Evolutionary conservation across 2,888 invertebrate species (phyloP).

Genomic region (Yponomeuta malinellus): DNA sequence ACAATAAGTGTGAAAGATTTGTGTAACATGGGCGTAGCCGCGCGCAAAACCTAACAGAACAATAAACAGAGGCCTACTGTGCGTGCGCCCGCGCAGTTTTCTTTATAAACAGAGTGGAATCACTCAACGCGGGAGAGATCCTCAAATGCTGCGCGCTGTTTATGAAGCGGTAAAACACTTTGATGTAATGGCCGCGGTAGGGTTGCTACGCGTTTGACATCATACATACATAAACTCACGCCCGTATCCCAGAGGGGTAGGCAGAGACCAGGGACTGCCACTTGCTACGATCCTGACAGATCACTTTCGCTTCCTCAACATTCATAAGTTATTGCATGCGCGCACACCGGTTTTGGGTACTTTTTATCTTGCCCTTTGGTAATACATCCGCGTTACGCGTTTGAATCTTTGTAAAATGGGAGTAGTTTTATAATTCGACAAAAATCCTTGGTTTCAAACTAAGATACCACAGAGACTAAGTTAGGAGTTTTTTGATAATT

Average conservation of each 20-base stretch:
- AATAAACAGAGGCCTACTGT: slow-evolving; percentile 3
- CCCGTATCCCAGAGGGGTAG: too few relatives aligned
- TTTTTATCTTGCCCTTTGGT: too few relatives aligned
- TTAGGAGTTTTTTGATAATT: too few relatives aligned
- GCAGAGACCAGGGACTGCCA: too few relatives aligned
- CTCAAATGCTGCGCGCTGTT: slow-evolving; percentile 3
- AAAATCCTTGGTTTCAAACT: too few relatives aligned
- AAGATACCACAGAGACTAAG: too few relatives aligned
- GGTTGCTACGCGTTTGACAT: background rate
- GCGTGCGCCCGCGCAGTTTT: slow-evolving; percentile 8
- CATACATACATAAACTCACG: background rate
- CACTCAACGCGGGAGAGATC: background rate
- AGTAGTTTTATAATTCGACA: background rate
- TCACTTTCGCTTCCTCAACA: too few relatives aligned
- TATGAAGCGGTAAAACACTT: slow-evolving; percentile 6
- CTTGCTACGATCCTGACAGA: too few relatives aligned
- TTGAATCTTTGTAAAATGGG: background rate
- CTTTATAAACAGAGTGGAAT: slow-evolving; percentile 12
- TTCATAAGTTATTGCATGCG: too few relatives aligned
- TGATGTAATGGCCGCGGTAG: background rate
- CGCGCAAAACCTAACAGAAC: background rate
- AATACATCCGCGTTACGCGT: too few relatives aligned
- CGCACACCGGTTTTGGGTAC: too few relatives aligned
- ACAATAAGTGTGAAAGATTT: background rate
- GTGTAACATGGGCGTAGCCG: background rate